Evolutionary conservation across 2,888 invertebrate genomes (phyloP).

Genomic region (Limenitis camilla): DNA sequence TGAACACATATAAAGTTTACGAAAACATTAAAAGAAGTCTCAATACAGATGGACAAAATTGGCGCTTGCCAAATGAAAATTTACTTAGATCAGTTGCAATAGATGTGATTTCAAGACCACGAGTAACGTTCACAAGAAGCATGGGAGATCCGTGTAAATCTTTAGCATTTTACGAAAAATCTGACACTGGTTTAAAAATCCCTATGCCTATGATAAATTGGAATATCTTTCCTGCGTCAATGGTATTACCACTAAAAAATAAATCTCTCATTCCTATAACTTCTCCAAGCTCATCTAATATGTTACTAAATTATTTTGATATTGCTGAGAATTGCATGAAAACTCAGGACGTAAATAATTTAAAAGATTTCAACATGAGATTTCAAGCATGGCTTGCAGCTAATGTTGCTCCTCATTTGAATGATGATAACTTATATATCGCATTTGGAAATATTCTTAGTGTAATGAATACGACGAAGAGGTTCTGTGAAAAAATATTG

Average conservation of each 20-base stretch:
- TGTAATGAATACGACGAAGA: slow-evolving; percentile 39
- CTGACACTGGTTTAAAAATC: slow-evolving; percentile 40
- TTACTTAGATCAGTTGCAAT: slow-evolving; percentile 39
- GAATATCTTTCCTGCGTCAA: slow-evolving; percentile 62
- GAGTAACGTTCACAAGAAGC: slow-evolving; percentile 25
- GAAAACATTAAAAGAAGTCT: slow-evolving; percentile 74
- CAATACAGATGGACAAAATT: slow-evolving; percentile 74
- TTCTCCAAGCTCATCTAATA: slow-evolving; percentile 40
- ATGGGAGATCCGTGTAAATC: slow-evolving; percentile 39
- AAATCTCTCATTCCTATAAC: slow-evolving; percentile 38
- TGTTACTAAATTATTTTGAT: slow-evolving; percentile 74
- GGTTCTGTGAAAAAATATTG: slow-evolving; percentile 20
- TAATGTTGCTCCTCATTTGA: slow-evolving; percentile 70
- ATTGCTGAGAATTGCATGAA: slow-evolving; percentile 68
- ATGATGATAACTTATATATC: slow-evolving; percentile 76
- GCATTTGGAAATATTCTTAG: slow-evolving; percentile 68
- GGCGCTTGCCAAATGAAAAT: slow-evolving; percentile 54
- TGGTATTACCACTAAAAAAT: slow-evolving; percentile 76
- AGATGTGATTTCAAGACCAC: slow-evolving; percentile 33
- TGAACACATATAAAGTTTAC: slow-evolving; percentile 71
- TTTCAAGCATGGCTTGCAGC: slow-evolving; percentile 71
- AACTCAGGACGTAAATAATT: slow-evolving; percentile 41
- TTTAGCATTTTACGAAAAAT: slow-evolving; percentile 48
- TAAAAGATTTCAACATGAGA: slow-evolving; percentile 62
- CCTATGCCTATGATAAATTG: slow-evolving; percentile 77